phyloP scores from a whole-genome alignment of 2,888 invertebrate species.

The Notodonta ziczac region DNA sequence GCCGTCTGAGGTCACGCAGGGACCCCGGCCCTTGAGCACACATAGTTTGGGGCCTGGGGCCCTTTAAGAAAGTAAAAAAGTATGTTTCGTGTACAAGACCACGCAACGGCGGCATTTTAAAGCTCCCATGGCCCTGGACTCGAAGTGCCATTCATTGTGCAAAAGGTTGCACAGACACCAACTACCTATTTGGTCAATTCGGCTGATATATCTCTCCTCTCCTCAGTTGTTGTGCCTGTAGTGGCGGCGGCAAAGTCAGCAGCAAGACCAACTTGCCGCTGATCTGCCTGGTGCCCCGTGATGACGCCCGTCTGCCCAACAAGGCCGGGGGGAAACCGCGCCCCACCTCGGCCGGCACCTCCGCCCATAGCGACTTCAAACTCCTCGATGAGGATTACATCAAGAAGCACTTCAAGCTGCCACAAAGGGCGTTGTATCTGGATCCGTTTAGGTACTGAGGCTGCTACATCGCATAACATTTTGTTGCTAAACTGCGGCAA shows the following conservation, averaged over 20 bases:
- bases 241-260: slow-evolving; percentile 30
- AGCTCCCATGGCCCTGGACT: too few species aligned
- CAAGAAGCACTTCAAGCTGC: slow-evolving; percentile 69
- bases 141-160: too few species aligned
- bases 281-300: slow-evolving; percentile 72
- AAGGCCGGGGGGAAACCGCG: slow-evolving; percentile 27
- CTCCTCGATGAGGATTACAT: slow-evolving; percentile 69
- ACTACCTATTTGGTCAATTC: too few species aligned
- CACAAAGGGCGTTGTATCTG: slow-evolving; percentile 65
- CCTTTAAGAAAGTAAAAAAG: too few species aligned
- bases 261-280: slow-evolving; percentile 57
- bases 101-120: too few species aligned
- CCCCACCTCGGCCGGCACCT: slow-evolving; percentile 27
- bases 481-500: too few species aligned
- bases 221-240: slow-evolving; percentile 66
- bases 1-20: too few species aligned
- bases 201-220: neutral
- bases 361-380: slow-evolving; percentile 46
- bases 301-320: slow-evolving; percentile 29
- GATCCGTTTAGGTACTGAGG: slow-evolving; percentile 63
- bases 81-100: too few species aligned
- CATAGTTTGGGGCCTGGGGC: too few species aligned
- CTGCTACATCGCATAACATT: too few species aligned
- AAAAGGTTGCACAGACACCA: too few species aligned
- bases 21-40: too few species aligned